These are phyloP conservation scores for Drosophila borborema DNA, from an alignment of 2,888 invertebrate genomes.

Conservation along the genomic window DNA sequence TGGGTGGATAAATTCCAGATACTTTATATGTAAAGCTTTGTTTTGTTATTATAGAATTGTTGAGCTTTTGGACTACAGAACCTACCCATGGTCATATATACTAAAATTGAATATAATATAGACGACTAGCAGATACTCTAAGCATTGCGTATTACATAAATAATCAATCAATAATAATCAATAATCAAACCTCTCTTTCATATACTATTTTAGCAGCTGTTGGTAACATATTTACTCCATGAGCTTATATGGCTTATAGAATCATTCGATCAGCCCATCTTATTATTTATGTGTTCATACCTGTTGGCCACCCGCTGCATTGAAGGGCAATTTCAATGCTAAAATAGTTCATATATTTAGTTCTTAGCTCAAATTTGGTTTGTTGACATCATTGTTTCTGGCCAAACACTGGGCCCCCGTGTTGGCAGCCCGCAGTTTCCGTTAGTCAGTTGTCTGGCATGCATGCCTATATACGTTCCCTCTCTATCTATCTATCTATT, in stretches of 20 bases:
- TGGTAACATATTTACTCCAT: neutral
- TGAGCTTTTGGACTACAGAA: neutral
- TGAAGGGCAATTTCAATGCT: slow-evolving; percentile 54
- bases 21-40: neutral
- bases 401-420: slow-evolving; percentile 39
- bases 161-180: no score
- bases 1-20: neutral
- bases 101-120: no score
- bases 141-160: no score
- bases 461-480: slow-evolving; percentile 19
- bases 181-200: neutral
- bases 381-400: slow-evolving; percentile 64
- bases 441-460: slow-evolving; percentile 30
- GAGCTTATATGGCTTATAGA: neutral
- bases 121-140: no score
- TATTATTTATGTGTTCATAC: slow-evolving; percentile 10
- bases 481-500: slow-evolving; percentile 26
- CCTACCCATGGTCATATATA: no score
- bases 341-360: slow-evolving; percentile 36
- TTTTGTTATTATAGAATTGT: neutral
- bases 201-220: neutral
- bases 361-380: slow-evolving; percentile 45
- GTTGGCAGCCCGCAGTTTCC: slow-evolving; percentile 70
- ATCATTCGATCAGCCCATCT: slow-evolving; percentile 2
- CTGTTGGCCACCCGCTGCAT: slow-evolving; percentile 48